These are phyloP conservation scores for Hypomecis atomaria DNA, from an alignment of 2,888 invertebrate genomes.

Conservation along the genomic window DNA sequence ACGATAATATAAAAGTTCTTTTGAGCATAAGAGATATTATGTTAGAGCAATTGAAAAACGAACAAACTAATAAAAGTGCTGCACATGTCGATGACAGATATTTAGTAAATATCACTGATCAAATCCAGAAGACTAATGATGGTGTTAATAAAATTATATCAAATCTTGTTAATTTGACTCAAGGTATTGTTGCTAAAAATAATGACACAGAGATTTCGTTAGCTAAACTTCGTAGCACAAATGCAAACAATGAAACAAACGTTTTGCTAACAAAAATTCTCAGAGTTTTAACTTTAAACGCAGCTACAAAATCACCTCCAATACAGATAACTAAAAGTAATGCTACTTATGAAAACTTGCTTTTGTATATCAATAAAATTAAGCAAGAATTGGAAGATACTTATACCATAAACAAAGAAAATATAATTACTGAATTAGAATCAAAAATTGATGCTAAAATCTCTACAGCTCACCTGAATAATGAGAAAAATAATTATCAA, in stretches of 20 bases:
- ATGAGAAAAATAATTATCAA: conserved; percentile 14
- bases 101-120: conserved; percentile 40
- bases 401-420: conserved; percentile 47
- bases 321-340: conserved; percentile 38
- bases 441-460: conserved; percentile 48
- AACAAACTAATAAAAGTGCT: conserved; percentile 14
- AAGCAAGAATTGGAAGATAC: conserved; percentile 49
- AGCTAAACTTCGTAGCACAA: neutral
- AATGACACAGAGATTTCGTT: conserved; percentile 6
- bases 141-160: conserved; percentile 37
- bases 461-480: conserved; percentile 24
- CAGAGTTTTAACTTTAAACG: conserved; percentile 29
- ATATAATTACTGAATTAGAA: conserved; percentile 48
- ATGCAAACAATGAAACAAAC: conserved; percentile 30
- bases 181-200: conserved; percentile 24
- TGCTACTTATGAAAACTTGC: conserved; percentile 43
- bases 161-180: conserved; percentile 39
- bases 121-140: conserved; percentile 38
- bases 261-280: conserved; percentile 35
- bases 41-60: conserved; percentile 32
- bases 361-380: conserved; percentile 47
- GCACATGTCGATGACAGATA: conserved; percentile 31
- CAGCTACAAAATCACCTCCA: conserved; percentile 28
- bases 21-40: conserved; percentile 46
- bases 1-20: conserved; percentile 35